phyloP scores from a whole-genome alignment of 2,888 invertebrate genomes.

The Drosophila cognata region DNA sequence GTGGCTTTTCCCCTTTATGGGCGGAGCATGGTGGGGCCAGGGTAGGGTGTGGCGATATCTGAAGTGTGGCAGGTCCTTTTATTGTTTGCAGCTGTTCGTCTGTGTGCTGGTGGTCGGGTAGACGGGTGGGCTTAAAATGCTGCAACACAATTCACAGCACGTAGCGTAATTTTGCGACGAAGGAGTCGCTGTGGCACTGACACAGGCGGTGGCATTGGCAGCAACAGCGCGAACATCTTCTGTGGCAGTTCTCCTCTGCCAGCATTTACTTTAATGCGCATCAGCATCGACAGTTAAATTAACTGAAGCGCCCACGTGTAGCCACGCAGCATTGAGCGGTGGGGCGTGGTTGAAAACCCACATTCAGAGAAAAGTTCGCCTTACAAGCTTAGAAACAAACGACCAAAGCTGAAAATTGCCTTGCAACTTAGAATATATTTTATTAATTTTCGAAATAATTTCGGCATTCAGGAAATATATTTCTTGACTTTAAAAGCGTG shows the following conservation, averaged over 20 bases:
- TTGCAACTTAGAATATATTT: background rate
- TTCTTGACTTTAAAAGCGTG: background rate
- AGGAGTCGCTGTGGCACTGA: slow-evolving; percentile 36
- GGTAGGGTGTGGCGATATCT: background rate
- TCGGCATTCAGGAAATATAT: background rate
- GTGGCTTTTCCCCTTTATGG: slow-evolving; percentile 31
- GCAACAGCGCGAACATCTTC: background rate
- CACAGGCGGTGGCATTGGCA: background rate
- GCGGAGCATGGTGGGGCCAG: background rate
- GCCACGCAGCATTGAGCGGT: slow-evolving; percentile 12
- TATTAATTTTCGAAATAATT: background rate
- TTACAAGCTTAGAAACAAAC: background rate
- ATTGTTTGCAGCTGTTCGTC: slow-evolving; percentile 67
- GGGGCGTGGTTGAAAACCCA: slow-evolving; percentile 36
- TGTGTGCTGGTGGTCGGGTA: background rate
- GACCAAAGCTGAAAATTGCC: background rate
- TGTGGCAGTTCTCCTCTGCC: background rate
- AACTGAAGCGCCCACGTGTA: slow-evolving; percentile 50
- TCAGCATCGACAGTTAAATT: slow-evolving; percentile 66
- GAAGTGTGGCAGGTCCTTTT: slow-evolving; percentile 46
- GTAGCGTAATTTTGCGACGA: slow-evolving; percentile 72
- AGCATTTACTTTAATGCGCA: slow-evolving; percentile 59
- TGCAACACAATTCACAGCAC: slow-evolving; percentile 78
- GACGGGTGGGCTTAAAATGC: slow-evolving; percentile 64
- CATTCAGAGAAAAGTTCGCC: slow-evolving; percentile 1